A percentile compares a stretch with the other conserved stretches of the same genome.
Conservation (phyloP, 92 coral and sea anemone genomes). For the Palythoa heliodiscus region DNA sequence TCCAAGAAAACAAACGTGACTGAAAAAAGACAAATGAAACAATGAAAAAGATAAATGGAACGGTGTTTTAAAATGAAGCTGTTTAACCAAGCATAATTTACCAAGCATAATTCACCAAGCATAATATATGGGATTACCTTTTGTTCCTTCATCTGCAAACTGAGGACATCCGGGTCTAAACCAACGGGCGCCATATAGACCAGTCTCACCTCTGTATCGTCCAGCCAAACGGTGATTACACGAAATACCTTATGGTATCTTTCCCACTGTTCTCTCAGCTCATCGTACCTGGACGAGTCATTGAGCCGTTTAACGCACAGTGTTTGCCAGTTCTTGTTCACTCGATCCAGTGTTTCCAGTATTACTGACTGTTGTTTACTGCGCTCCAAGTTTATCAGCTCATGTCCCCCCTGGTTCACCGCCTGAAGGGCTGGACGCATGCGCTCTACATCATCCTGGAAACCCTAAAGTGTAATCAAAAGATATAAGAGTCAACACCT, state of each 20-base stretch:
- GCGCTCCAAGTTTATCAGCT: conserved; percentile 83
- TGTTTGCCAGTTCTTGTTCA: conserved; percentile 96
- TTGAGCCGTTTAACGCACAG: conserved; percentile 91
- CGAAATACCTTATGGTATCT: conserved; percentile 84
- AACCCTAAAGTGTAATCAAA: conserved; percentile 53
- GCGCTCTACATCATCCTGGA: conserved; percentile 89
- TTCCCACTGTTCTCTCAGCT: conserved; percentile 84
- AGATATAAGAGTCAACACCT: background rate
- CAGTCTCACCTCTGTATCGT: conserved; percentile 81
- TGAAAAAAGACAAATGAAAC: too few relatives aligned
- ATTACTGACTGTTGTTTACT: conserved; percentile 89
- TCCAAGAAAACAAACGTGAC: too few relatives aligned
- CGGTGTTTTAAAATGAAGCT: too few relatives aligned
- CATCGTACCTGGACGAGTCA: conserved; percentile 83
- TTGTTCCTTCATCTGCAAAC: conserved; percentile 88
- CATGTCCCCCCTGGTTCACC: conserved; percentile 97
- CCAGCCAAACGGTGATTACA: conserved; percentile 81
- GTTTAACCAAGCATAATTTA: too few relatives aligned
- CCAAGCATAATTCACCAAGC: too few relatives aligned
- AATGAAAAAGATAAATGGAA: too few relatives aligned
- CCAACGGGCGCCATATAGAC: conserved; percentile 89
- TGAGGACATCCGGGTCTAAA: conserved; percentile 91
- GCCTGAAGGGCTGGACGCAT: conserved; percentile 92
- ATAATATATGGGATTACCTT: conserved; percentile 59
- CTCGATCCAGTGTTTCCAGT: conserved; percentile 84